These are phyloP conservation scores for Psittacula derbiana DNA, from an alignment of 2,797 vertebrate species.

Conservation along the genomic window DNA sequence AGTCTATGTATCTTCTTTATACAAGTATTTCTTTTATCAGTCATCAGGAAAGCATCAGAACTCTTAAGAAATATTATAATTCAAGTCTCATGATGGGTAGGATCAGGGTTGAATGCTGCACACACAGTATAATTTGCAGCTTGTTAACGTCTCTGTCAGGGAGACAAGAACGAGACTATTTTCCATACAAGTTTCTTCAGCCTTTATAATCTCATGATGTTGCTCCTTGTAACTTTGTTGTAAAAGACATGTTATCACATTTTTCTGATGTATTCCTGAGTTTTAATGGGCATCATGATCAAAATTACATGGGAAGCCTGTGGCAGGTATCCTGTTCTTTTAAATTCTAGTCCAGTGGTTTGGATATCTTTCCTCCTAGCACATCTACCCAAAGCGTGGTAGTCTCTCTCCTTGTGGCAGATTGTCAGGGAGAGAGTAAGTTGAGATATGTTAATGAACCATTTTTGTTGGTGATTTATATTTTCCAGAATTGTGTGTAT, in stretches of 20 bases:
- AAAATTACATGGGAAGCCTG: not conserved
- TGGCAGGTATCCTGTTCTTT: not conserved
- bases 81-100: not conserved
- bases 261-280: not conserved
- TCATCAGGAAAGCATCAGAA: not conserved
- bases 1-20: not conserved
- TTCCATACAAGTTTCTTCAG: not conserved
- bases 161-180: not conserved
- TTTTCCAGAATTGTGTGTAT: not conserved
- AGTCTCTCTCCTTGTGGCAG: not conserved
- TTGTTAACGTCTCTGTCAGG: not conserved
- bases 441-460: not conserved
- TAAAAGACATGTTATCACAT: not conserved
- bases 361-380: not conserved
- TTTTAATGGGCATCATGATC: not conserved
- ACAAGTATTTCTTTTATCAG: not conserved
- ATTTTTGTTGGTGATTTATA: not conserved
- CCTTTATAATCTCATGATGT: not conserved
- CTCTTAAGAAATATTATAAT: not conserved
- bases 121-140: not conserved
- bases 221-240: not conserved
- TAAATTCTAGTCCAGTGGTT: not conserved
- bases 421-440: not conserved
- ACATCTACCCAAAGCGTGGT: not conserved
- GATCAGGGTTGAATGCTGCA: not conserved